These are phyloP conservation scores for Drosophila repleta DNA, from an alignment of 1,140 invertebrate species.

Conservation along the genomic window DNA sequence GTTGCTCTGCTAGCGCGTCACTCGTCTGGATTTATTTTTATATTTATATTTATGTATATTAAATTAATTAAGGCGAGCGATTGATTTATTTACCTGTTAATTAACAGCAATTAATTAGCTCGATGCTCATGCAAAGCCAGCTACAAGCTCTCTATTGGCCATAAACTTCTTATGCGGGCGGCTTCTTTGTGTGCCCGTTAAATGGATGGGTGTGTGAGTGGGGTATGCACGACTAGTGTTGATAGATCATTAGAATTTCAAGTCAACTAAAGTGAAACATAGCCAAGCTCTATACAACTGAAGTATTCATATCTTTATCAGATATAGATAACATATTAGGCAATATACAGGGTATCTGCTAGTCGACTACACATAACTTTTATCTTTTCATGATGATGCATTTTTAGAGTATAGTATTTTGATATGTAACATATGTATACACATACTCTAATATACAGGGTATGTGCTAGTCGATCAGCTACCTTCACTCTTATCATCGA, in stretches of 20 bases:
- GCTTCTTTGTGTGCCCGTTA: not conserved
- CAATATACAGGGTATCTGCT: too few relatives aligned
- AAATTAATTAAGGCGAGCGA: conserved; percentile 7
- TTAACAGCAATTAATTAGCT: conserved; percentile 2
- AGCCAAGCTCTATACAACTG: too few relatives aligned
- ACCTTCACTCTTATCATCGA: too few relatives aligned
- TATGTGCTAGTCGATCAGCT: not conserved
- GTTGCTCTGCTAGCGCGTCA: not conserved
- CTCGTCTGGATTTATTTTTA: not conserved
- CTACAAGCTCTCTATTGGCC: conserved; percentile 1
- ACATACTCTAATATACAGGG: not conserved
- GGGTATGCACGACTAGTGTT: not conserved
- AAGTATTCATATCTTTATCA: too few relatives aligned
- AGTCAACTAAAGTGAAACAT: too few relatives aligned
- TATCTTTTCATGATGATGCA: too few relatives aligned
- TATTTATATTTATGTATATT: not conserved
- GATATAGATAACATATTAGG: too few relatives aligned
- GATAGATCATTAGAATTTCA: too few relatives aligned
- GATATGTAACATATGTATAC: too few relatives aligned
- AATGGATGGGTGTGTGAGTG: not conserved
- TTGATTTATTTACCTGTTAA: conserved; percentile 11
- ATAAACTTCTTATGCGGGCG: not conserved
- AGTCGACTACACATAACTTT: too few relatives aligned
- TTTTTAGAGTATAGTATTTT: too few relatives aligned
- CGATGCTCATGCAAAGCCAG: too few relatives aligned